Conservation (phyloP, 2,888 invertebrate species). For the Morpho deidamia region DNA sequence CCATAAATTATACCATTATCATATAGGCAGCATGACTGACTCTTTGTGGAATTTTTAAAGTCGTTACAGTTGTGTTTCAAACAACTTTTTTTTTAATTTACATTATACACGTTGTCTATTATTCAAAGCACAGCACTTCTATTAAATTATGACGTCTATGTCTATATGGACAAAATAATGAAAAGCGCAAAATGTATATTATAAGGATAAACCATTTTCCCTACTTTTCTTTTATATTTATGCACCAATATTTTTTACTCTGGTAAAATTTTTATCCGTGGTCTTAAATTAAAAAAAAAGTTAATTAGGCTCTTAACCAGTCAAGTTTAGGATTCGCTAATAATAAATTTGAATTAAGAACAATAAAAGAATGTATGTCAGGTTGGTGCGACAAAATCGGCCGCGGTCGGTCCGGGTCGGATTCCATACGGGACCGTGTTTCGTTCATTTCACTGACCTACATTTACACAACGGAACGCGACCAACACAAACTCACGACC, state of each 20-base stretch:
- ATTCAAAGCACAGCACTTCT: no score
- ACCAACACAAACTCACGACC: constrained; percentile 22
- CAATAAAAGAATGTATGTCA: constrained; percentile 55
- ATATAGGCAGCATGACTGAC: not conserved
- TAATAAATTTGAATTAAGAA: constrained; percentile 24
- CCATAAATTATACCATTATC: not conserved
- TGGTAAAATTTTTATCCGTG: not conserved
- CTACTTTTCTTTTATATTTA: no score
- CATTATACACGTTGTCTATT: no score
- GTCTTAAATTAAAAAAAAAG: not conserved
- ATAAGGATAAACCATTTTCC: no score
- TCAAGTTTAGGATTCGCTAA: constrained; percentile 6
- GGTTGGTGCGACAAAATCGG: constrained; percentile 54
- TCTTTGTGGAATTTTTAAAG: not conserved
- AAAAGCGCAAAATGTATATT: no score
- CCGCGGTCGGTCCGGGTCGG: constrained; percentile 55
- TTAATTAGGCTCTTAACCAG: not conserved
- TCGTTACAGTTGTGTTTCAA: no score
- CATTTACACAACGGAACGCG: constrained; percentile 47
- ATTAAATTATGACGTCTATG: no score
- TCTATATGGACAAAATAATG: no score
- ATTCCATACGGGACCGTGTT: constrained; percentile 71
- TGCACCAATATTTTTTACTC: not conserved
- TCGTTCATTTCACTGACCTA: constrained; percentile 75
- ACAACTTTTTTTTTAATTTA: no score